Evolutionary conservation across 2,888 invertebrate species (phyloP), one percentile per base, ranked within the genome.

Genomic region (Ditula angustiorana): DNA sequence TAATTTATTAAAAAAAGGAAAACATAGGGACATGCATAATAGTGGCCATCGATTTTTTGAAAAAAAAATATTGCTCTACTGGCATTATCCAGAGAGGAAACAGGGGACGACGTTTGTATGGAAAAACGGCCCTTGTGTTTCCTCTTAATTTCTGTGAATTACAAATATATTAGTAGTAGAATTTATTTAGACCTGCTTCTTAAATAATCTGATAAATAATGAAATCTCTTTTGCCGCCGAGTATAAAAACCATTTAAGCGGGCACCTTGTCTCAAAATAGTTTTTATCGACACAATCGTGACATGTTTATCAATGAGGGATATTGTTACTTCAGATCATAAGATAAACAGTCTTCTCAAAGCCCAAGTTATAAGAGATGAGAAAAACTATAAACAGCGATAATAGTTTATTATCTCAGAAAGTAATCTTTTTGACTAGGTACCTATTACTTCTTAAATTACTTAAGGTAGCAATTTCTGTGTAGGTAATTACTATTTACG

Each of bases 251-350:
- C 19, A 41, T 4, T 19, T 8, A 8, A 41, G 16, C 16, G 16
- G 19, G 8, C 19, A 10, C 7, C 19, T 41, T 41, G 11, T 30
- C 19, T 30, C n/a, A 30, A 30, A 50, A 19, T 50, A 21, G 30
- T 5, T 50, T 30, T 37, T 37, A 24, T 56, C 21, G 16, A 56
- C 41, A 28, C 26, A 41, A 56, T 56, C 55, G 55, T 56, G 55
- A 56, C 55, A 56, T 56, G 5, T 24, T 56, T 56, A 56, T 56
- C 55, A 56, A 41, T 41, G 55, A 26, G 26, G 19, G 41, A 26
- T 41, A 19, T 41, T 56, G 55, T 41, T 41, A 37, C 16, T 50
- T 24, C 41, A 28, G 55, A 56, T 41, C 26, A 26, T 19, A 19
- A 55, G 49, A 50, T 50, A 50, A 30, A n/a, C 7, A 41, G 11